phyloP scores from a whole-genome alignment of 2,888 invertebrate genomes.

The Furcula furcula region DNA sequence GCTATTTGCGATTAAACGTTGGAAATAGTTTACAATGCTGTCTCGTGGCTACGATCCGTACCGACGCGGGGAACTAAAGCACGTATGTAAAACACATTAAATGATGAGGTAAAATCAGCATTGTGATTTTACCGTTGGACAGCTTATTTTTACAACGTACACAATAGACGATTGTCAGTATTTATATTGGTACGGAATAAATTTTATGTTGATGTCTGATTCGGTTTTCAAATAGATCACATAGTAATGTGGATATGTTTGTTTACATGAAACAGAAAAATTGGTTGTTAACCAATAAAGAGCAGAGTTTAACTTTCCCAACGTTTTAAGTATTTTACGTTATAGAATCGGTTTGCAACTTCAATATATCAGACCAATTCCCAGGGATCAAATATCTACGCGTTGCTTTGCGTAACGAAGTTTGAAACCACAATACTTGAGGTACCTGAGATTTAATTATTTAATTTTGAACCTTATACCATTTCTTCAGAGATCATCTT shows the following conservation, averaged over 20 bases:
- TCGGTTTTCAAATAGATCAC: conserved; percentile 23
- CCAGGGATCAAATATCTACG: conserved; percentile 13
- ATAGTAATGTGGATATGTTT: background rate
- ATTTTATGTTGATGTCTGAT: conserved; percentile 31
- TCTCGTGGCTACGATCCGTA: conserved; percentile 27
- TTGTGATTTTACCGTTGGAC: conserved; percentile 45
- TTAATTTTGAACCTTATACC: background rate
- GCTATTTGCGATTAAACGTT: conserved; percentile 58
- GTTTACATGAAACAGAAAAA: conserved; percentile 4
- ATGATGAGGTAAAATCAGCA: conserved; percentile 25
- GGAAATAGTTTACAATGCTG: conserved; percentile 54
- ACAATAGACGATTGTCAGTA: conserved; percentile 43
- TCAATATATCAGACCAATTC: conserved; percentile 8
- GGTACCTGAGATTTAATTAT: conserved; percentile 1
- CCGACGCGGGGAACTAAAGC: conserved; percentile 31
- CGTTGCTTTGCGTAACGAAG: conserved; percentile 18
- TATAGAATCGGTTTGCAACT: conserved; percentile 10
- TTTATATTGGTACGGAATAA: conserved; percentile 31
- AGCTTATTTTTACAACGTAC: conserved; percentile 46
- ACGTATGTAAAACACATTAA: conserved; percentile 43
- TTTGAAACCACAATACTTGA: conserved; percentile 19
- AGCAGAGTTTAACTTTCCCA: background rate
- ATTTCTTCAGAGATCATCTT: conserved; percentile 8
- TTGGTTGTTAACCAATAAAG: background rate
- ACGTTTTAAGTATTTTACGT: background rate